A percentile compares a stretch with the other conserved stretches of the same genome.
phyloP scores from a whole-genome alignment of 2,888 invertebrate genomes.

The Pseudococcus jackbeardsleyi region DNA sequence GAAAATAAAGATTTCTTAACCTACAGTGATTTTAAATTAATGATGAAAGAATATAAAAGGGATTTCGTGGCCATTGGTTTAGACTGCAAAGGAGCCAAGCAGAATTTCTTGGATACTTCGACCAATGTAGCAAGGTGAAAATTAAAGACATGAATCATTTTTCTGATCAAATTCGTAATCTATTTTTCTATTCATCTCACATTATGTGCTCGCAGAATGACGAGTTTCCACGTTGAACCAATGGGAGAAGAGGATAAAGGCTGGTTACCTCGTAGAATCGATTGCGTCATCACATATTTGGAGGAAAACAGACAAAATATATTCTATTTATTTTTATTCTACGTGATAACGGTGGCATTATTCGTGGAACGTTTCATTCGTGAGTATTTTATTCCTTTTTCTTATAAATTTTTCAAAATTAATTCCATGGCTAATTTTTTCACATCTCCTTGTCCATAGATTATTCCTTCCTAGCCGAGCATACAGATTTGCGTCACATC shows the following conservation, averaged over 20 bases:
- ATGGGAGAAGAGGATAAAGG: conserved; percentile 77
- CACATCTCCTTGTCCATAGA: conserved; percentile 73
- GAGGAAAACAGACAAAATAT: conserved; percentile 97
- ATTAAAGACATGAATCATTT: conserved; percentile 73
- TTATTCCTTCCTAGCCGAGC: conserved; percentile 96
- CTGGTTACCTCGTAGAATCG: conserved; percentile 85
- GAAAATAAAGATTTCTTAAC: conserved; percentile 91
- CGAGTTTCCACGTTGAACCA: conserved; percentile 91
- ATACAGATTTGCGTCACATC: conserved; percentile 93
- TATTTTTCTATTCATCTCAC: background rate
- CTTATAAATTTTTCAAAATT: background rate
- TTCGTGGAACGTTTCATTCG: conserved; percentile 95
- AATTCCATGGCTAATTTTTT: background rate
- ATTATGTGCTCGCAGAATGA: conserved; percentile 77
- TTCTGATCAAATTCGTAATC: background rate
- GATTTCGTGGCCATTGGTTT: conserved; percentile 95
- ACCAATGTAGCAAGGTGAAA: conserved; percentile 87
- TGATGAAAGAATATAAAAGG: conserved; percentile 97
- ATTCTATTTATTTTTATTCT: conserved; percentile 94
- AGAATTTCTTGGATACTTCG: conserved; percentile 93
- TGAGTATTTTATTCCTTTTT: conserved; percentile 71
- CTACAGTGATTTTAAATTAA: conserved; percentile 91
- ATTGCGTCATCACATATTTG: conserved; percentile 88
- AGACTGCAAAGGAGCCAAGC: conserved; percentile 95
- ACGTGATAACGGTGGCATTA: conserved; percentile 92